A percentile compares a stretch with the other conserved stretches of the same genome.
phyloP scores from a whole-genome alignment of 1,140 invertebrate species.

The Mamestra configurata region DNA sequence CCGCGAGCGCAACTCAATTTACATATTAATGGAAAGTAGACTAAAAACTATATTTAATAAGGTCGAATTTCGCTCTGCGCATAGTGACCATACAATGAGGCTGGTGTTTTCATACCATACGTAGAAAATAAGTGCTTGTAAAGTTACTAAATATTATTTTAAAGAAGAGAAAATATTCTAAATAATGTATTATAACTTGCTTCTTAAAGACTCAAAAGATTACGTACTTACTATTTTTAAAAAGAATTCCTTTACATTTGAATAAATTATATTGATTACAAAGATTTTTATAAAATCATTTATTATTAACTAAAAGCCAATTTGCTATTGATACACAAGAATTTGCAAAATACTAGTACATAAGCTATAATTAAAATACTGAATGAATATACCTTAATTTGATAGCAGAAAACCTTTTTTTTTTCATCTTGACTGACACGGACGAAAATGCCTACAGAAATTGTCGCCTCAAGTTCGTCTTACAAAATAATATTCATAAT shows the following conservation, averaged over 20 bases:
- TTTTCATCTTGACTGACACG: too few species aligned
- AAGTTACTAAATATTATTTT: background rate
- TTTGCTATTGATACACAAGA: background rate
- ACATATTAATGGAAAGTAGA: conserved; percentile 47
- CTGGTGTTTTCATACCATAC: conserved; percentile 27
- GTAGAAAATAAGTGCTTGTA: background rate
- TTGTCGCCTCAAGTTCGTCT: too few species aligned
- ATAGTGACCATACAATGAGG: conserved; percentile 36
- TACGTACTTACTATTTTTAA: background rate
- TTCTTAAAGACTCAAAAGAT: background rate
- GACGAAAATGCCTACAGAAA: too few species aligned
- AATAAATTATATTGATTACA: conserved; percentile 11
- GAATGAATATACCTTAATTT: background rate
- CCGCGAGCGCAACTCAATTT: conserved; percentile 33
- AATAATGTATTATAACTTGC: too few species aligned
- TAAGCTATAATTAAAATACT: background rate
- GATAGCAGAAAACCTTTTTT: too few species aligned
- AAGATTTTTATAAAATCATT: background rate
- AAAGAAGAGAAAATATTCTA: background rate
- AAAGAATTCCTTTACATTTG: conserved; percentile 10
- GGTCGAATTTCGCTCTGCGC: conserved; percentile 49
- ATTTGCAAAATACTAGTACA: conserved; percentile 15
- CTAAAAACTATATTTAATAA: conserved; percentile 47
- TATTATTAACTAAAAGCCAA: conserved; percentile 4
- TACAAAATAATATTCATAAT: too few species aligned